Evolutionary conservation across 1,140 invertebrate genomes (phyloP).

Genomic region (Trichoplusia ni): DNA sequence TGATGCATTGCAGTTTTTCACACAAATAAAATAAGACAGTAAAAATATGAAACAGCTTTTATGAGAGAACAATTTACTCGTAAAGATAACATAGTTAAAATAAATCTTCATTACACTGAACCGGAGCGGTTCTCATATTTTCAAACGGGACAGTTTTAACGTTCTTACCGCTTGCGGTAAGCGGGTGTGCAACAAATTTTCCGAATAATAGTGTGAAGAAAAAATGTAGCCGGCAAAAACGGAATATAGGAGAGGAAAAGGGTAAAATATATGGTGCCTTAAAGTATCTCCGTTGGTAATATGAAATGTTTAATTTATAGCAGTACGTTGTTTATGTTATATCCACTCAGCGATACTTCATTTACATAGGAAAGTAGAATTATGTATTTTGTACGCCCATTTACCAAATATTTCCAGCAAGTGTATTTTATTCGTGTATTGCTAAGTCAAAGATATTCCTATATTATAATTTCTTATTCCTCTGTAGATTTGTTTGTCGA

Average conservation of each 20-base stretch:
- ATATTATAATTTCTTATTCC: too few species aligned
- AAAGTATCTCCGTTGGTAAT: conserved; percentile 28
- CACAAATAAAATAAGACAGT: conserved; percentile 8
- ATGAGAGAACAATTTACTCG: conserved; percentile 38
- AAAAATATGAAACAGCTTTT: conserved; percentile 22
- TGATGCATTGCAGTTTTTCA: not conserved
- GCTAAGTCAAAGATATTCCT: too few species aligned
- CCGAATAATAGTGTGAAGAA: conserved; percentile 55
- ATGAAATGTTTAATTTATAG: conserved; percentile 32
- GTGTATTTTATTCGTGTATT: too few species aligned
- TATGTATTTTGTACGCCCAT: not conserved
- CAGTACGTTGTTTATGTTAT: conserved; percentile 17
- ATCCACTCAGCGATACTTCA: conserved; percentile 12
- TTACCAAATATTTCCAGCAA: not conserved
- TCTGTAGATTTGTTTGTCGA: too few species aligned
- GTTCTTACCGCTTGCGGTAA: conserved; percentile 63
- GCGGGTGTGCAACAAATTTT: conserved; percentile 61
- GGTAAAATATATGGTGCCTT: conserved; percentile 40
- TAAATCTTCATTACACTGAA: conserved; percentile 72
- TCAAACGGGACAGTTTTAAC: conserved; percentile 56
- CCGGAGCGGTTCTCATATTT: conserved; percentile 59
- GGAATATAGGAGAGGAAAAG: conserved; percentile 38
- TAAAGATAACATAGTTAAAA: conserved; percentile 63
- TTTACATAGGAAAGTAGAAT: not conserved
- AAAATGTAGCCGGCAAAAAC: conserved; percentile 41